Percentiles rank a stretch among this genome's conserved stretches.
These are phyloP conservation scores for Microctonus brassicae DNA, from an alignment of 2,888 invertebrate species.

Conservation along the genomic window DNA sequence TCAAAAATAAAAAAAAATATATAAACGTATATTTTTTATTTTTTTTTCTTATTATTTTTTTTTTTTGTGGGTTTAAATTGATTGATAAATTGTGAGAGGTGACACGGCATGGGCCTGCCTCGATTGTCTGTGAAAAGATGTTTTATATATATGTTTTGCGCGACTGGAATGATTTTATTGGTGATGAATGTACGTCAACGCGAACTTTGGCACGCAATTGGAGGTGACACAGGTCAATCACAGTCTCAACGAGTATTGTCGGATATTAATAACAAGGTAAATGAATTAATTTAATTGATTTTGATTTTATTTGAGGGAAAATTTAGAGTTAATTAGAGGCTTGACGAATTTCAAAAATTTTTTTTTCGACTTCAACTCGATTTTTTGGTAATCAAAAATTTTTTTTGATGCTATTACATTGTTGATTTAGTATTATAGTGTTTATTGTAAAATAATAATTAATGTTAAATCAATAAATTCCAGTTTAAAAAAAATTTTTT, in stretches of 20 bases:
- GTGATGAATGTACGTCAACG: constrained; percentile 71
- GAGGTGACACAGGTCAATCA: constrained; percentile 56
- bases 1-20: neutral
- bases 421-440: too few species aligned
- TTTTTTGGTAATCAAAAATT: too few species aligned
- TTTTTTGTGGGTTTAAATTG: constrained; percentile 24
- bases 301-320: neutral
- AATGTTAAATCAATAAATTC: too few species aligned
- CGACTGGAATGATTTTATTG: constrained; percentile 72
- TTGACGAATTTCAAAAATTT: too few species aligned
- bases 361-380: too few species aligned
- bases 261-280: constrained; percentile 56
- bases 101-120: constrained; percentile 71
- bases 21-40: neutral
- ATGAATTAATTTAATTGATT: constrained; percentile 1
- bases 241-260: constrained; percentile 47
- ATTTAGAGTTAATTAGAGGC: too few species aligned
- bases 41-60: neutral
- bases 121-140: constrained; percentile 74
- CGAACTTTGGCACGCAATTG: constrained; percentile 66
- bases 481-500: too few species aligned
- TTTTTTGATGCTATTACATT: too few species aligned
- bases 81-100: constrained; percentile 32
- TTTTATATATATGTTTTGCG: constrained; percentile 72
- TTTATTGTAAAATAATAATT: too few species aligned